phyloP scores from a whole-genome alignment of 30 jellyfish, hydroid and myxozoan genomes.

The Cassiopea andromeda region DNA sequence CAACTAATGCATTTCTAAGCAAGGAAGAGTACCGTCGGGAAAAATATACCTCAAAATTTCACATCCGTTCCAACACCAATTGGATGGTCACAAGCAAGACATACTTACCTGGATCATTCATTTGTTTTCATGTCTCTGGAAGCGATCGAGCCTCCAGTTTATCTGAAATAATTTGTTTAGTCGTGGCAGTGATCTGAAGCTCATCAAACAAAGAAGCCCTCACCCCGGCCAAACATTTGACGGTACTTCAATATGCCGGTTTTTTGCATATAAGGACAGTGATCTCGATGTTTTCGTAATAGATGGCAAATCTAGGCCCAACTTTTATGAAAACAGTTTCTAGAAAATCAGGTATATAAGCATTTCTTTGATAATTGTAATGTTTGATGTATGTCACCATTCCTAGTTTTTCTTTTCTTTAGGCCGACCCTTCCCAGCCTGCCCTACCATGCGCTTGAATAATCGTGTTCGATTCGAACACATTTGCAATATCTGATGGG shows the following conservation, averaged over 20 bases:
- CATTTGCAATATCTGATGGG: too few species aligned
- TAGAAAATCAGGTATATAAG: conserved; percentile 51
- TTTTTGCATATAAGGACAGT: neutral
- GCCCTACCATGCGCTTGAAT: conserved; percentile 11
- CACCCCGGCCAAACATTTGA: neutral
- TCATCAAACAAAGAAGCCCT: conserved; percentile 29
- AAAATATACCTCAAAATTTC: neutral
- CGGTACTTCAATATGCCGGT: neutral
- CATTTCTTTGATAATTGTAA: neutral
- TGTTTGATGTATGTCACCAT: neutral
- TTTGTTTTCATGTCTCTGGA: neutral
- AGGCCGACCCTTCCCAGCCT: conserved; percentile 16
- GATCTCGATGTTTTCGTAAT: conserved; percentile 12
- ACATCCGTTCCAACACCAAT: neutral
- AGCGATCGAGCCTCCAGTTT: neutral
- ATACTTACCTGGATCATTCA: neutral
- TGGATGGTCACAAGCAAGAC: neutral
- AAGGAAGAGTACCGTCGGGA: conserved; percentile 3
- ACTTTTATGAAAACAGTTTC: conserved; percentile 70
- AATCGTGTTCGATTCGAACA: neutral
- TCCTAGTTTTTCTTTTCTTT: neutral
- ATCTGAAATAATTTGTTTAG: neutral
- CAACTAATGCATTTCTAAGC: conserved; percentile 31
- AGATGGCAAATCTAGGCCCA: conserved; percentile 94
- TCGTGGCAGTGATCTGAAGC: conserved; percentile 20